Evolutionary conservation across 2,888 invertebrate genomes (phyloP).

Genomic region (Tridacna crocea): DNA sequence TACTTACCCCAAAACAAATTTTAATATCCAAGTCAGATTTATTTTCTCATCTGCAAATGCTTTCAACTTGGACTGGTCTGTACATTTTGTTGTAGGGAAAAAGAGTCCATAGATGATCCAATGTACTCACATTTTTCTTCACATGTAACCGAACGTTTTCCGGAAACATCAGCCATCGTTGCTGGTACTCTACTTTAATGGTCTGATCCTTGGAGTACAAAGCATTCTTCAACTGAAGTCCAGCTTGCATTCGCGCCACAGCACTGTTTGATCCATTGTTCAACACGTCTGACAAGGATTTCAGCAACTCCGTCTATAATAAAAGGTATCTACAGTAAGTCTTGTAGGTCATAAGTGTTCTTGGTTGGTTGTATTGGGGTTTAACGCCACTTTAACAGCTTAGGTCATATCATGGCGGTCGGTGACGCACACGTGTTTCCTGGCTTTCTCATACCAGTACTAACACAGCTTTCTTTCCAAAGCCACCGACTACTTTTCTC

Average conservation of each 20-base stretch:
- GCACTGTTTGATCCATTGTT: slow-evolving; percentile 95
- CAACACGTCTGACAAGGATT: slow-evolving; percentile 96
- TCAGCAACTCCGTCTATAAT: slow-evolving; percentile 92
- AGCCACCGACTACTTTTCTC: too few species aligned
- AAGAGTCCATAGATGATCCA: neutral
- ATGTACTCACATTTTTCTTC: slow-evolving; percentile 94
- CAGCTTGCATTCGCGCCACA: slow-evolving; percentile 99
- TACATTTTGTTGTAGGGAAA: too few species aligned
- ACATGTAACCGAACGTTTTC: slow-evolving; percentile 94
- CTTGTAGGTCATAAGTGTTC: too few species aligned
- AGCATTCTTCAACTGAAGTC: slow-evolving; percentile 98
- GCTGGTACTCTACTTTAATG: slow-evolving; percentile 92
- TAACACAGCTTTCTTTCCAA: neutral
- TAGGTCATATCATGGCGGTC: too few species aligned
- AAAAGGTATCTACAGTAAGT: too few species aligned
- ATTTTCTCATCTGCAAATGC: too few species aligned
- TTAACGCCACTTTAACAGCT: too few species aligned
- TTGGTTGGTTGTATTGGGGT: neutral
- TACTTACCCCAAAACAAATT: too few species aligned
- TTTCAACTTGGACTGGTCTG: too few species aligned
- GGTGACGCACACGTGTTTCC: too few species aligned
- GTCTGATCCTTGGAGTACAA: slow-evolving; percentile 96
- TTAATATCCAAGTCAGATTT: too few species aligned
- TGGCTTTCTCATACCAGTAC: too few species aligned
- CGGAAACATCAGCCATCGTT: slow-evolving; percentile 96